A percentile compares a stretch with the other conserved stretches of the same genome.
phyloP scores from a whole-genome alignment of 2,113 vertebrate species.

The Chloropsis cyanopogon region DNA sequence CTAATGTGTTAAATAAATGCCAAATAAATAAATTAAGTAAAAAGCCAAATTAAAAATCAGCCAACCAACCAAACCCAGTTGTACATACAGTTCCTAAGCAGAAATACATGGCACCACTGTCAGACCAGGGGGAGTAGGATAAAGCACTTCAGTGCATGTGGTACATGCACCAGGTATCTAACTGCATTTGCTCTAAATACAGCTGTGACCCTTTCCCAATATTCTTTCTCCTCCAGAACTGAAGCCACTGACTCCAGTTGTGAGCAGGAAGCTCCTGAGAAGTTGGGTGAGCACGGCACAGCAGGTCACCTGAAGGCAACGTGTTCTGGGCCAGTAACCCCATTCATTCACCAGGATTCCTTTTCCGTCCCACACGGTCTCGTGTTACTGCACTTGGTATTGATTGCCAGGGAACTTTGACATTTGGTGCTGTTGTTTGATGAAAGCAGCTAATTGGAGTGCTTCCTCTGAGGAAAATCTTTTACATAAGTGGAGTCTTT shows the following conservation, averaged over 20 bases:
- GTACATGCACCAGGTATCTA: neutral
- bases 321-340: neutral
- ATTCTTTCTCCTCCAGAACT: neutral
- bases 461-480: neutral
- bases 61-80: neutral
- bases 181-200: neutral
- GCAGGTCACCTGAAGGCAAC: neutral
- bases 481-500: neutral
- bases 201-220: neutral
- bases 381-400: neutral
- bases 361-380: neutral
- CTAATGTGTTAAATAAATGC: neutral
- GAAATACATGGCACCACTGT: neutral
- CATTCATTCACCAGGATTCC: neutral
- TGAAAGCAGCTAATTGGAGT: constrained; percentile 15
- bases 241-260: neutral
- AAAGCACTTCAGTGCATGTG: neutral
- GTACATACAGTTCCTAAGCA: neutral
- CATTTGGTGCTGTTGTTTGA: constrained; percentile 17
- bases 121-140: neutral
- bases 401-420: constrained; percentile 6
- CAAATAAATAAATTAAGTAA: neutral
- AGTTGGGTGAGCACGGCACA: neutral
- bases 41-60: neutral
- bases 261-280: neutral